Base-by-base conservation (phyloP, 2,888 invertebrate genomes). In the Amphipyra tragopoginis region DNA sequence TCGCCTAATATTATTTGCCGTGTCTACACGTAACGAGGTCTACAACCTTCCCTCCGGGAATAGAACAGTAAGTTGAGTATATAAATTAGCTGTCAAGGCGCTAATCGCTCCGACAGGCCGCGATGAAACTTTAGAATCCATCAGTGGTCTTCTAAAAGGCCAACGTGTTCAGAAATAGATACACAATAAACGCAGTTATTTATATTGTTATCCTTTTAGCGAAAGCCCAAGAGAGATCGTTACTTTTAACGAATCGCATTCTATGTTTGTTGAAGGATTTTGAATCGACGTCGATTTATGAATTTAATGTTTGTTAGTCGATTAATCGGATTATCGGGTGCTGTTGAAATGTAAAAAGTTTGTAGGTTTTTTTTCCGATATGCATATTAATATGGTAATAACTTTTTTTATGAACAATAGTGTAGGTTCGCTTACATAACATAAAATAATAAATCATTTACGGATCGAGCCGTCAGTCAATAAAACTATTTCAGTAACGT, bases 21-120 rank as follows among this genome's bases (percentile, higher is more conserved):
- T 75, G 72, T 92, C 92, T 92, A 86, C 70, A 72, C 71, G 64
- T 81, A 73, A 54, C 52, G 38, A 62, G 59, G 79, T 86, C 90
- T 89, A 80, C 80, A 83, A 75, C 76, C 75, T 83, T 85, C 86
- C 86, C 87, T 79, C 86, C 86, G 82, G 83, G 89, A 94, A 94
- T 93, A 94, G 93, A 92, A 89, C 89, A 83, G 92, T 93, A 92
- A 93, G 92, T 93, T 92, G 92, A 92, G 92, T 93, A 92, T 91
- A 94, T 94, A 94, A 94, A 94, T 94, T 93, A 94, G 93, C 93
- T 94, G 94, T 94, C 94, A 93, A 85, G 79, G 75, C 89, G 92
- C 93, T 94, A 94, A 94, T 94, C 94, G 94, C 77, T 93, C 90
- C 84, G 92, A 92, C 94, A 93, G 91, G 87, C 93, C 90, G 91